These are phyloP conservation scores for Larimichthys polyactis DNA, from an alignment of 2,113 vertebrate genomes.

Conservation along the genomic window DNA sequence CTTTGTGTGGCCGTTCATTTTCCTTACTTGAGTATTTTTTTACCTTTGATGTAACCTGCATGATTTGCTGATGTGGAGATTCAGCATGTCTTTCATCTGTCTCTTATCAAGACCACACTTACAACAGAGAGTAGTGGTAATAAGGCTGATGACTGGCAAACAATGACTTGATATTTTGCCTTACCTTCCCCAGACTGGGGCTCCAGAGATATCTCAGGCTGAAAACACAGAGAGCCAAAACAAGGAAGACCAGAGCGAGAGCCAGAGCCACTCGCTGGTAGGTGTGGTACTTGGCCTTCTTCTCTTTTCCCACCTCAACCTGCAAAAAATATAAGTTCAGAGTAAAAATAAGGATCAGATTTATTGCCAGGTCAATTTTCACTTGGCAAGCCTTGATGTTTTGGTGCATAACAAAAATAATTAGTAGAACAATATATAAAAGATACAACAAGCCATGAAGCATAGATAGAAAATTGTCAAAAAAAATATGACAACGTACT, in stretches of 20 bases:
- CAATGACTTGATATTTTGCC: constrained; percentile 41
- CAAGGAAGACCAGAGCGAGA: constrained; percentile 76
- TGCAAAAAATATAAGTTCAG: constrained; percentile 45
- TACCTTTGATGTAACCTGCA: constrained; percentile 56
- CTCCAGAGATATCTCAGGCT: constrained; percentile 82
- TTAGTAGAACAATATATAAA: no score
- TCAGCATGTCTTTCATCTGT: constrained; percentile 59
- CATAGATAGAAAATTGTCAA: no score
- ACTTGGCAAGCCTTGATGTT: no score
- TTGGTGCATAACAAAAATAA: no score
- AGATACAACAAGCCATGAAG: no score
- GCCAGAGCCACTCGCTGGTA: constrained; percentile 78
- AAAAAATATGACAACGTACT: no score
- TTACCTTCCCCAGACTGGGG: constrained; percentile 81
- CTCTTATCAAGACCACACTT: constrained; percentile 48
- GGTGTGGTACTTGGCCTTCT: constrained; percentile 62
- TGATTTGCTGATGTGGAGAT: constrained; percentile 62
- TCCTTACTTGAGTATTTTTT: constrained; percentile 20
- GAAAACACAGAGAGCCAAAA: constrained; percentile 78
- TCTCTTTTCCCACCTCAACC: constrained; percentile 81
- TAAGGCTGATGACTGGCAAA: constrained; percentile 33
- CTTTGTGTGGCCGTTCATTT: constrained; percentile 61
- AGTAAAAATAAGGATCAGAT: no score
- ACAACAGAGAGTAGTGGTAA: constrained; percentile 40
- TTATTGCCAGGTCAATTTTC: no score